Evolutionary conservation across 1,140 invertebrate species (phyloP), one percentile per base, ranked within the genome.

Genomic region (Dysdera silvatica): DNA sequence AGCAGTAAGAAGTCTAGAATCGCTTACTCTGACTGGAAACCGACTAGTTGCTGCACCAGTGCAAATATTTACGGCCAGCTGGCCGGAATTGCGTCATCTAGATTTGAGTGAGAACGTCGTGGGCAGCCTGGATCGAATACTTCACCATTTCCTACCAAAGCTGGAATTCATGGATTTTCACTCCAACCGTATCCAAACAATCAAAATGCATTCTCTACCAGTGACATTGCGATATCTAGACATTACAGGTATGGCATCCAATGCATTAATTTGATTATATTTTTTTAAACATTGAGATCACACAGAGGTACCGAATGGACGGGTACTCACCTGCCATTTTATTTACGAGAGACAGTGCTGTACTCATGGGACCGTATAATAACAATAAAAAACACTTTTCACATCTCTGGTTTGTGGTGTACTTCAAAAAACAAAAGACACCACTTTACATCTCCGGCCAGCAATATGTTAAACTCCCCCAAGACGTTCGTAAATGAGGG

Each of bases 191-290:
- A 40, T 68, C 7, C 32, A 45, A 33, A 48, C 28, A 0, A 7
- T 68, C 2, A 33, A 41, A 12, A 57, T 66, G 16, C 20, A 31
- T 18, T 31, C 43, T 12, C 26, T 68, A 2, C 48, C 67, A 7
- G n/a, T n/a, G 26, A 53, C 59, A 14, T 26, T 67, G 8, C 62
- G 60, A 29, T 20, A 63, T 7, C 41, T 68, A 20, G 49, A 66
- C 12, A 12, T 68, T 2, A 53, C 61, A 55, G 56, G 67, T 68
- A 63, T 58, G 57, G n/a, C n/a, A n/a, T n/a, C n/a, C n/a, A n/a
- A n/a, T n/a, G n/a, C n/a, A n/a, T n/a, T n/a, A n/a, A n/a, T n/a
- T n/a, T n/a, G n/a, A n/a, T n/a, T n/a, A n/a, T n/a, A n/a, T n/a
- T n/a, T n/a, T n/a, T n/a, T n/a, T n/a, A n/a, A n/a, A n/a, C n/a